These are phyloP conservation scores for Cheirogaleus major DNA, from an alignment of 2,797 vertebrate genomes.

Conservation along the genomic window DNA sequence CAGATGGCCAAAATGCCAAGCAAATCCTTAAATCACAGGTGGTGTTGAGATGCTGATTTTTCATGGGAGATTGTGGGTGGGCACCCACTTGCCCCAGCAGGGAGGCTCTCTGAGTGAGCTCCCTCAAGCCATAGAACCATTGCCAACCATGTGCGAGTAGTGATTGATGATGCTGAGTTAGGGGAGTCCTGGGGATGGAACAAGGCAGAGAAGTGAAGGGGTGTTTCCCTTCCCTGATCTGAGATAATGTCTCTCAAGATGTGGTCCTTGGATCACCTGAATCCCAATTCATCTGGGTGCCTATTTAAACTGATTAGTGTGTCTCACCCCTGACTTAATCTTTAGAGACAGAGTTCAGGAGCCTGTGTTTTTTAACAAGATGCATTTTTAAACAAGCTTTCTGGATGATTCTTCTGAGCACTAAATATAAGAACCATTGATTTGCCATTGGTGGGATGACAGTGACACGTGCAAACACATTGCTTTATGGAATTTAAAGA, in stretches of 20 bases:
- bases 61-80: neutral
- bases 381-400: neutral
- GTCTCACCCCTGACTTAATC: neutral
- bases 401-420: conserved; percentile 9
- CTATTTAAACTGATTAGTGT: neutral
- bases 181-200: neutral
- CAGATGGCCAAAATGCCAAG: conserved; percentile 35
- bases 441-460: neutral
- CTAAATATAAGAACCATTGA: neutral
- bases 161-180: neutral
- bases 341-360: neutral
- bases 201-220: neutral
- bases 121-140: neutral
- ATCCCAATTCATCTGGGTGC: neutral
- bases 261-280: neutral
- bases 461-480: neutral
- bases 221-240: neutral
- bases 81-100: neutral
- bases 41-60: conserved; percentile 45
- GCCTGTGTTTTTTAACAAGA: neutral
- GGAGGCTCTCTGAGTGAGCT: neutral
- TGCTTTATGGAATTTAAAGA: conserved; percentile 12
- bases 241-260: neutral
- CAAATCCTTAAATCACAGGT: conserved; percentile 18
- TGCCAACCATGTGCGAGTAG: neutral